Percentiles rank a stretch among this genome's conserved stretches.
phyloP scores from a whole-genome alignment of 1,140 invertebrate genomes.

The Diachasma alloeum region DNA sequence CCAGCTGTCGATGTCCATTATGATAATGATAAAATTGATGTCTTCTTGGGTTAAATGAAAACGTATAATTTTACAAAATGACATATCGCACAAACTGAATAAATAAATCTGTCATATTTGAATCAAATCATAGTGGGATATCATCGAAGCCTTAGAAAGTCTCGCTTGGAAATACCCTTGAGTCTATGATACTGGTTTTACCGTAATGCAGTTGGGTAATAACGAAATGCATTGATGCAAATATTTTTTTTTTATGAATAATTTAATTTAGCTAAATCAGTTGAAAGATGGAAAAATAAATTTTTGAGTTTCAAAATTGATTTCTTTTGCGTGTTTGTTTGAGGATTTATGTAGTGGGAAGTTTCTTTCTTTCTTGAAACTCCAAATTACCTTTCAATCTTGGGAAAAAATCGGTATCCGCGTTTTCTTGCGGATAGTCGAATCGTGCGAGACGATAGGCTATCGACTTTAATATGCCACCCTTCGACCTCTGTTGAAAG shows the following conservation, averaged over 20 bases:
- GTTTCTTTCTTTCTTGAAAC: neutral
- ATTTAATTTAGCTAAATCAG: neutral
- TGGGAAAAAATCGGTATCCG: conserved; percentile 61
- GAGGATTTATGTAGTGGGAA: conserved; percentile 15
- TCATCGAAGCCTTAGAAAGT: conserved; percentile 60
- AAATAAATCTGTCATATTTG: conserved; percentile 49
- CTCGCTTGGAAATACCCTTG: conserved; percentile 51
- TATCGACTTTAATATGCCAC: conserved; percentile 63
- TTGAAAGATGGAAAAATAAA: neutral
- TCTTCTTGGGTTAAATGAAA: neutral
- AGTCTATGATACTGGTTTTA: conserved; percentile 38
- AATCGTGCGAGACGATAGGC: conserved; percentile 59
- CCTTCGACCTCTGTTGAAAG: conserved; percentile 60
- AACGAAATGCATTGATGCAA: neutral
- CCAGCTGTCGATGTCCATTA: neutral
- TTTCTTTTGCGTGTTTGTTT: neutral
- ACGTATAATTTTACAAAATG: neutral
- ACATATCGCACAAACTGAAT: neutral
- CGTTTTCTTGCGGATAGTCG: conserved; percentile 63
- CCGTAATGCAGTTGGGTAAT: conserved; percentile 9
- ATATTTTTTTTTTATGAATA: neutral
- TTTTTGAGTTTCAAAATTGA: no score
- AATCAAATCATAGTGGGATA: conserved; percentile 52
- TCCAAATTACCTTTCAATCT: conserved; percentile 58
- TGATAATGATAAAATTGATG: neutral